Conservation (phyloP, 2,797 vertebrate genomes). For the Apogon talboti region DNA sequence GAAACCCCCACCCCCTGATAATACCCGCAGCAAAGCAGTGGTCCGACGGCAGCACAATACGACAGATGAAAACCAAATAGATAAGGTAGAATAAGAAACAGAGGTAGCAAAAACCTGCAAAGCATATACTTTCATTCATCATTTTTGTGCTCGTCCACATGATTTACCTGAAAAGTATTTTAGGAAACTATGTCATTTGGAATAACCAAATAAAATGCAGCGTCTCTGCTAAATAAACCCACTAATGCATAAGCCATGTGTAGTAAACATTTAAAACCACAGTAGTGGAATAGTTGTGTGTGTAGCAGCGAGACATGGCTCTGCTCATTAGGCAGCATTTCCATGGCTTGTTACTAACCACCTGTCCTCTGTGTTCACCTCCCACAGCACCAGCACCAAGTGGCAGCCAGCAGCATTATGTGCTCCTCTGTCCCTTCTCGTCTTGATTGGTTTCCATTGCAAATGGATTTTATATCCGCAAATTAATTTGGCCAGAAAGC, state of each 20-base stretch:
- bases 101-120: conserved; percentile 1
- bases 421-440: conserved; percentile 30
- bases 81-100: conserved; percentile 11
- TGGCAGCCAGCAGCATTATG: conserved; percentile 35
- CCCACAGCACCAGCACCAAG: conserved; percentile 25
- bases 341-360: conserved; percentile 26
- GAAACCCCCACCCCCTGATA: conserved; percentile 17
- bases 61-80: conserved; percentile 1
- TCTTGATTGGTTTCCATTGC: conserved; percentile 59
- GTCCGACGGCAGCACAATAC: conserved; percentile 1
- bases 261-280: conserved; percentile 18
- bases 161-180: neutral
- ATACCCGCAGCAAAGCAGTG: conserved; percentile 5
- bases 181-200: neutral
- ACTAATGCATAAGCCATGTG: neutral
- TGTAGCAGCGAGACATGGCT: conserved; percentile 3
- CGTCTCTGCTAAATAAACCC: neutral
- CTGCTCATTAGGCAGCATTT: conserved; percentile 36
- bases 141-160: neutral
- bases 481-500: conserved; percentile 66
- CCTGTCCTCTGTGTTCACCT: conserved; percentile 33
- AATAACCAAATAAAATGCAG: neutral
- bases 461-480: conserved; percentile 64
- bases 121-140: neutral
- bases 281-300: conserved; percentile 1